Conservation (phyloP, 2,113 vertebrate species). For the Scomber japonicus region DNA sequence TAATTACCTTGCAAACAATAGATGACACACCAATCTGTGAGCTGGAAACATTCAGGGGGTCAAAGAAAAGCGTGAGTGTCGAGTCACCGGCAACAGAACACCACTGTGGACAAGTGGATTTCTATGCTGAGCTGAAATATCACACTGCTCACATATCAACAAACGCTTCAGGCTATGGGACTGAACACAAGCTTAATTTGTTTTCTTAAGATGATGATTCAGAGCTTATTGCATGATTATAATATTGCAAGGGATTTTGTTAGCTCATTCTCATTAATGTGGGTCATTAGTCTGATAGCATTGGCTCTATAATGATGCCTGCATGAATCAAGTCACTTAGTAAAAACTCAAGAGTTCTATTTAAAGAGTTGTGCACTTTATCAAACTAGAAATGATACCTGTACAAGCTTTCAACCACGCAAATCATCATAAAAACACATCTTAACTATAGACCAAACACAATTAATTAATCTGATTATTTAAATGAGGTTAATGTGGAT, state of each 20-base stretch:
- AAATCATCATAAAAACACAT: no score
- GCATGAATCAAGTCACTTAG: background rate
- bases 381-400: no score
- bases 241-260: background rate
- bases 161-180: constrained; percentile 14
- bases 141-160: background rate
- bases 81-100: background rate
- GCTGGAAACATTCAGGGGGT: constrained; percentile 4
- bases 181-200: background rate
- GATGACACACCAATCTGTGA: constrained; percentile 38
- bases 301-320: background rate
- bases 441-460: background rate
- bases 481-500: background rate
- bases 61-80: background rate
- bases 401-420: no score
- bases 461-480: background rate
- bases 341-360: background rate
- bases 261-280: background rate
- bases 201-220: background rate
- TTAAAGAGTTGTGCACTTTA: background rate
- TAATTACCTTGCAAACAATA: constrained; percentile 47
- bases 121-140: constrained; percentile 12
- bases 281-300: background rate
- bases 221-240: background rate
- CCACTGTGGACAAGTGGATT: background rate